phyloP scores from a whole-genome alignment of 2,888 invertebrate genomes.

The Nebria salina region DNA sequence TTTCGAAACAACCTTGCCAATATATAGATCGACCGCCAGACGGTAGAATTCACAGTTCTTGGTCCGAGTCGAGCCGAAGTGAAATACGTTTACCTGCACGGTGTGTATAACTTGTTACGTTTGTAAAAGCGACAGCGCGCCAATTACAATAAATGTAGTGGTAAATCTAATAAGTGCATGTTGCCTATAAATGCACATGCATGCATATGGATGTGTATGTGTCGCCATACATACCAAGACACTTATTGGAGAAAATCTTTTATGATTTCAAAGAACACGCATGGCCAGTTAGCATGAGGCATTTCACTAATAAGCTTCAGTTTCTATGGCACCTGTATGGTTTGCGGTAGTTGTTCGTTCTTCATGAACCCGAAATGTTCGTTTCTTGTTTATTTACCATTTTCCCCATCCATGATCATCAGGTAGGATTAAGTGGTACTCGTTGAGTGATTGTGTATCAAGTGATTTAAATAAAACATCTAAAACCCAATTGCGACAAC shows the following conservation, averaged over 20 bases:
- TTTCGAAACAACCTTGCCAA: conserved; percentile 27
- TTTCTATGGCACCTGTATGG: not conserved
- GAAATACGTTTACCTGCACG: conserved; percentile 8
- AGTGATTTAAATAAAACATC: not conserved
- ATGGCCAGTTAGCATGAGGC: not conserved
- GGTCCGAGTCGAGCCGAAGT: conserved; percentile 14
- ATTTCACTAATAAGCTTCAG: not conserved
- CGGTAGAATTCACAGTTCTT: conserved; percentile 21
- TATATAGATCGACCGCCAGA: conserved; percentile 19
- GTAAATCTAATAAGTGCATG: not conserved
- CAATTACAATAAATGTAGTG: not conserved
- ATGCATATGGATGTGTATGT: no score
- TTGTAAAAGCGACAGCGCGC: conserved; percentile 1
- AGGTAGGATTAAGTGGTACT: not conserved
- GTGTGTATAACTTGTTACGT: conserved; percentile 39
- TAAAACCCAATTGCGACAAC: no score
- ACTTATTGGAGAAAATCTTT: not conserved
- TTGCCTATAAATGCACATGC: not conserved
- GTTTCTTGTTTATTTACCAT: not conserved
- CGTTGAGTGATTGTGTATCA: not conserved
- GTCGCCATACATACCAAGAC: not conserved
- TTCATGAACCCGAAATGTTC: no score
- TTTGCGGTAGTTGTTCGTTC: not conserved
- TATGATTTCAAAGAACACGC: not conserved
- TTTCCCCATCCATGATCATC: not conserved